Evolutionary conservation across 1,140 invertebrate species (phyloP), one percentile per base, ranked within the genome.

Genomic region (Caenorhabditis inopinata): DNA sequence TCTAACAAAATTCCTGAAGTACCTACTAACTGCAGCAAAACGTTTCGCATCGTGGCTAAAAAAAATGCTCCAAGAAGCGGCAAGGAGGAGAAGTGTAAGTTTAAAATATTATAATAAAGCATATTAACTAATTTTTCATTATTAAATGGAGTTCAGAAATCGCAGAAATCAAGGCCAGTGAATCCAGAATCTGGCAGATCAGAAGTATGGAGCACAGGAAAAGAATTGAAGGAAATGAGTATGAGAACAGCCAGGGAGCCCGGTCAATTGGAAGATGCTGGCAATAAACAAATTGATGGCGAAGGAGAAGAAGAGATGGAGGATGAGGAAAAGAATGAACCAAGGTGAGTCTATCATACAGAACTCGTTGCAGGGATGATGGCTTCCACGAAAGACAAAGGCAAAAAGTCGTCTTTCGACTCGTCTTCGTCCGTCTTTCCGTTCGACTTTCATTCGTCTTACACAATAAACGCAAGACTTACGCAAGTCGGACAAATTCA

Each of bases 1-100:
- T 79, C 45, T 85, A 0, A 79, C 85, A 0, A 79, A 85, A 58
- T 45, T 85, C 25, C 27, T 85, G 32, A 49, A 58, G 16, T 45
- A 76, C 27, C 27, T 45, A 1, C 25, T 38, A 7, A 84, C 83
- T 32, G 46, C n/a, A 3, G 47, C 53, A 7, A 58, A 74, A 46
- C 32, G 42, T 29, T 38, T 74, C 23, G 49, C 62, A 23, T 27
- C 32, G 27, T 74, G 18, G n/a, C 11, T 82, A 7, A 21, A 42
- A 27, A 27, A n/a, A 48, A 21, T 47, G 7, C 27, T 21, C 42
- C 47, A 32, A 14, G 32, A 12, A 18, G 73, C 25, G 6, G 27
- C 21, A 58, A 32, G 11, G n/a, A 11, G 21, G 14, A 74, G 42
- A 62, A 29, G n/a, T 18, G 32, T 75, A 1, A 62, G 42, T 46